These are phyloP conservation scores for Himalopsyche kuldschensis DNA, from an alignment of 2,888 invertebrate genomes.

Conservation along the genomic window DNA sequence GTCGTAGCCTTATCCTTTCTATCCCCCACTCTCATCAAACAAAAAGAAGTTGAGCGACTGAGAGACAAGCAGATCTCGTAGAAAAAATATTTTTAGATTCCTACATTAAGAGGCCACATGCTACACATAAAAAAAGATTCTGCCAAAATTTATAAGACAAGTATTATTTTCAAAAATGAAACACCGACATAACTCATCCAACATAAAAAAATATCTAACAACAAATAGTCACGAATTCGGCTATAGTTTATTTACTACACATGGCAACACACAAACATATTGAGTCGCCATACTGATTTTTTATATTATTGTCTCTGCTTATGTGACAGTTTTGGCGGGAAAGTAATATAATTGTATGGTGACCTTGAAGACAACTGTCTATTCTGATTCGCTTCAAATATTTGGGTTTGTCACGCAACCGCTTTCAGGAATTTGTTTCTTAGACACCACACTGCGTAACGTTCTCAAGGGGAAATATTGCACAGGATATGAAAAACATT, in stretches of 20 bases:
- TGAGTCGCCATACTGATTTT: not conserved
- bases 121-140: not conserved
- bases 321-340: not conserved
- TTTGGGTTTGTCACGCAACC: not conserved
- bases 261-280: not conserved
- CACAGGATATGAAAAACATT: not conserved
- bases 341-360: not conserved
- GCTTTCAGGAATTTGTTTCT: not conserved
- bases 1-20: too few species aligned
- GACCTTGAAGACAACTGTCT: not conserved
- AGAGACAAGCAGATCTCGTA: too few species aligned
- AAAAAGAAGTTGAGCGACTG: too few species aligned
- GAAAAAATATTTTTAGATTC: too few species aligned
- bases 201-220: not conserved
- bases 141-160: not conserved
- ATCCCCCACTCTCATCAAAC: too few species aligned
- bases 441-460: not conserved
- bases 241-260: not conserved
- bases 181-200: not conserved
- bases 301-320: not conserved
- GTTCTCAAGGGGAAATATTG: not conserved
- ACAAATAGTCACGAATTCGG: not conserved
- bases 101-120: too few species aligned
- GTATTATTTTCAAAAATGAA: not conserved
- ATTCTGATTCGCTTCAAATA: not conserved